Conservation (phyloP, 2,888 invertebrate species). For the Eledone cirrhosa region DNA sequence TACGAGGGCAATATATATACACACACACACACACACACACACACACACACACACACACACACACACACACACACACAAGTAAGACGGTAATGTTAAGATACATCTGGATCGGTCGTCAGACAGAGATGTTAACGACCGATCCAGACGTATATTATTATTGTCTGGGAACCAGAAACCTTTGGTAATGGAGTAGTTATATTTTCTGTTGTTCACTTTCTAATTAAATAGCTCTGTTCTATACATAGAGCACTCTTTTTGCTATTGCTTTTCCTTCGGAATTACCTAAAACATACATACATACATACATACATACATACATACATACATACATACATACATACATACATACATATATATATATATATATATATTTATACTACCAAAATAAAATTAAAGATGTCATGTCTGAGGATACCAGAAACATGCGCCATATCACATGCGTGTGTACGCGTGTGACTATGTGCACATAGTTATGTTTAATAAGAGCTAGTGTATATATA, state of each 20-base stretch:
- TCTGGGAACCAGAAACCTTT: no score
- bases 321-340: constrained; percentile 15
- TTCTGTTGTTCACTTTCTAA: no score
- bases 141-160: no score
- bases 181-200: no score
- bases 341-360: constrained; percentile 7
- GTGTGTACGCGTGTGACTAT: background rate
- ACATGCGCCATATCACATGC: background rate
- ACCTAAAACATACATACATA: no score
- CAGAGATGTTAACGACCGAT: no score
- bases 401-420: background rate
- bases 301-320: background rate
- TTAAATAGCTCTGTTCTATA: no score
- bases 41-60: background rate
- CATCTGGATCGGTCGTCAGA: no score
- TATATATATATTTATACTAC: background rate
- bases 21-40: background rate
- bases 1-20: background rate
- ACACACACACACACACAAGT: background rate
- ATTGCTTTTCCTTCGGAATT: no score
- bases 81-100: no score
- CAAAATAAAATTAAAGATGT: no score
- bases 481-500: background rate
- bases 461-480: background rate
- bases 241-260: no score